Base-by-base conservation (phyloP, 2,888 invertebrate species). In the Lithosia quadra region DNA sequence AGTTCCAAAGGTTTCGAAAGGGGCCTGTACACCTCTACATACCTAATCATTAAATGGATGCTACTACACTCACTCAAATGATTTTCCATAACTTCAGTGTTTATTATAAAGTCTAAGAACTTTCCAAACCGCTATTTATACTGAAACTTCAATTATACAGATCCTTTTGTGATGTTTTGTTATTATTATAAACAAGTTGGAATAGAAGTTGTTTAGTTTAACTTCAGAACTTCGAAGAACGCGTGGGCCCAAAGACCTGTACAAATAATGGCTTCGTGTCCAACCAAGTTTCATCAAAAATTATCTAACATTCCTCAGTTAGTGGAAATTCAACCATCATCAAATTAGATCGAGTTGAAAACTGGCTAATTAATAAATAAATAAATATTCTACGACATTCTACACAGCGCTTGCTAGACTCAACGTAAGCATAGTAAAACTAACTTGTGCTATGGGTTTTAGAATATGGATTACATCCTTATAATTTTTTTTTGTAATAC, bases 161-260 rank as follows among this genome's bases (percentile, higher is more conserved):
- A 21, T 58, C 24, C 58, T 58, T 58, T 58, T 18, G 49, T 49
- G 49, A 49, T 49, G n/a, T 49, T 49, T 49, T 49, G n/a, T n/a
- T 49, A 49, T 49, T 49, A 49, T 9, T 49, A 49, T 49, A n/a
- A n/a, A 49, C 49, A 49, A 49, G 49, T 43, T 43, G 43, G 18
- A 43, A 18, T 43, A 18, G 18, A 43, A 43, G 43, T 49, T 49
- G 49, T 49, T 49, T n/a, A 49, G n/a, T n/a, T 49, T 49, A 49
- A 49, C 49, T 49, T 49, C 8, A 9, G n/a, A 49, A 49, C 49
- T 49, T 2, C n/a, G 49, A 49, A 49, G 49, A 8, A n/a, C n/a
- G n/a, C 49, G 43, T 43, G 49, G 49, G 49, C n/a, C 49, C n/a
- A 9, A 18, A 49, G 49, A 49, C 49, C n/a, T 9, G 49, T 49